phyloP scores from a whole-genome alignment of 2,888 invertebrate genomes.

The Xylota segnis region DNA sequence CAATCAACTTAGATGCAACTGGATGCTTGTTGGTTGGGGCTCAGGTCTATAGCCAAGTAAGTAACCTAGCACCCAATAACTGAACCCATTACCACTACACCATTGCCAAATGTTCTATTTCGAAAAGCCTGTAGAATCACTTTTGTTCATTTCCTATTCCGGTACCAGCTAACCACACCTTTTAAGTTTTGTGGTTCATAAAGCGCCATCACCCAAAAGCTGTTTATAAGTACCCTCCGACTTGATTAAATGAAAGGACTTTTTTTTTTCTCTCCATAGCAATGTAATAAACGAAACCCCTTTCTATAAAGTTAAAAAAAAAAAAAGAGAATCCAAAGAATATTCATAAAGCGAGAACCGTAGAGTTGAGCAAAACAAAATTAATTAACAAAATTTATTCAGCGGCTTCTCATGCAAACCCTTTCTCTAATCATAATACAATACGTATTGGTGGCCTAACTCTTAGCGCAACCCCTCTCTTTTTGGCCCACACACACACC shows the following conservation, averaged over 20 bases:
- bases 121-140: not conserved
- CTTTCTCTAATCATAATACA: constrained; percentile 53
- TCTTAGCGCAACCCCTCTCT: not conserved
- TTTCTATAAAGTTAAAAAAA: not conserved
- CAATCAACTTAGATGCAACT: too few relatives aligned
- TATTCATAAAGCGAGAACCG: constrained; percentile 1
- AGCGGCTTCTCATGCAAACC: constrained; percentile 47
- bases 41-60: too few relatives aligned
- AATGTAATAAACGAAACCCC: constrained; percentile 8
- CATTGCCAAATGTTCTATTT: too few relatives aligned
- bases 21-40: too few relatives aligned
- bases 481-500: not conserved
- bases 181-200: constrained; percentile 3
- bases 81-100: too few relatives aligned
- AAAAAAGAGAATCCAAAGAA: constrained; percentile 3
- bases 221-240: constrained; percentile 1
- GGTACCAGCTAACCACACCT: not conserved
- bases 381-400: constrained; percentile 59
- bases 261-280: not conserved
- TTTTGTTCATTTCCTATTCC: not conserved
- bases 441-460: constrained; percentile 27
- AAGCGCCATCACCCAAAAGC: not conserved
- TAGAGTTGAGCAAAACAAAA: constrained; percentile 30
- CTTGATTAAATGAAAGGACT: constrained; percentile 1
- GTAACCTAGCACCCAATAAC: too few relatives aligned